Percentiles rank a stretch among this genome's conserved stretches.
phyloP scores from a whole-genome alignment of 2,113 vertebrate genomes.

The Hydrochoerus hydrochaeris region DNA sequence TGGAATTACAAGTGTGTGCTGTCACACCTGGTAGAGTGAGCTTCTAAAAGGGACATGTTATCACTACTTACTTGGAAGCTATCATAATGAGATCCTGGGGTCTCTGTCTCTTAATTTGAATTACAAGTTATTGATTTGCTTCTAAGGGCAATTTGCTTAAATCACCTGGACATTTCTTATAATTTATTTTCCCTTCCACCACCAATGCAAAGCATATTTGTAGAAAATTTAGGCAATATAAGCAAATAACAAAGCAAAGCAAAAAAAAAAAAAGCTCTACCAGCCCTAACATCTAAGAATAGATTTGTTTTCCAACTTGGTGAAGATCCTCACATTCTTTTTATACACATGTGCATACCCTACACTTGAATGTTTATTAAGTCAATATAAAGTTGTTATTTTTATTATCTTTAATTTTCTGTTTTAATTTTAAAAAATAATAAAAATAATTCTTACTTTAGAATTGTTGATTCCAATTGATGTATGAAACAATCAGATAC shows the following conservation, averaged over 20 bases:
- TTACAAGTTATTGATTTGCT: not conserved
- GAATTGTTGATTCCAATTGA: not conserved
- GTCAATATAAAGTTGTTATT: not conserved
- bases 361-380: not conserved
- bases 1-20: not conserved
- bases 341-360: not conserved
- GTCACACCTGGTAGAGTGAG: not conserved
- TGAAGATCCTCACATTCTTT: not conserved
- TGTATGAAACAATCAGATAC: conserved; percentile 4
- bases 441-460: not conserved
- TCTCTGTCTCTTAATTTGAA: not conserved
- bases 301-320: not conserved
- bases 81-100: not conserved
- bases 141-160: not conserved
- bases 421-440: conserved; percentile 19
- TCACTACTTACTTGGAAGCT: not conserved
- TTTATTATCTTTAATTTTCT: conserved; percentile 48
- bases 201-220: not conserved
- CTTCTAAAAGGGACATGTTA: not conserved
- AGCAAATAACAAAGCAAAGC: not conserved
- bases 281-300: not conserved
- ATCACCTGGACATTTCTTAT: not conserved
- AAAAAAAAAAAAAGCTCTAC: not conserved
- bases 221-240: not conserved
- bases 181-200: not conserved